These are phyloP conservation scores for Otus sunia DNA, from an alignment of 2,113 vertebrate species.

Conservation along the genomic window DNA sequence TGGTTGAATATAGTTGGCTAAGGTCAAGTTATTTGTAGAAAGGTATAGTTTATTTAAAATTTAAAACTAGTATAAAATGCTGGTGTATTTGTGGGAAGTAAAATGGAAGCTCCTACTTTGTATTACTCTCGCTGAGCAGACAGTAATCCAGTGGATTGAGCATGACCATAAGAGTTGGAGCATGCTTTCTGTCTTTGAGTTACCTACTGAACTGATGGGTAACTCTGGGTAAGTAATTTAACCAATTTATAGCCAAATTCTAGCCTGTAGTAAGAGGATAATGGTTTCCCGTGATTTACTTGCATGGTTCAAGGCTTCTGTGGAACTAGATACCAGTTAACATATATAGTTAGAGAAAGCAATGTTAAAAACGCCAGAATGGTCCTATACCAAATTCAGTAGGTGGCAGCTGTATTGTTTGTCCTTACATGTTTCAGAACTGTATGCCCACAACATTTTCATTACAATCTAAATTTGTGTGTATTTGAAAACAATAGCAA, in stretches of 20 bases:
- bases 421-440: neutral
- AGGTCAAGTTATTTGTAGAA: neutral
- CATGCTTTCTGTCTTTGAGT: neutral
- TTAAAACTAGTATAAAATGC: neutral
- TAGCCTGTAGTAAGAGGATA: neutral
- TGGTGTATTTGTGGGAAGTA: neutral
- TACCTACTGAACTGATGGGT: neutral
- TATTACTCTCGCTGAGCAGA: neutral
- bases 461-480: neutral
- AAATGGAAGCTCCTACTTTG: neutral
- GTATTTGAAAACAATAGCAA: neutral
- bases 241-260: neutral
- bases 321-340: neutral
- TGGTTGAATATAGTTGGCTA: neutral
- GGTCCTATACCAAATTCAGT: neutral
- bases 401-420: neutral
- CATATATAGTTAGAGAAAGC: neutral
- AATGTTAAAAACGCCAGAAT: neutral
- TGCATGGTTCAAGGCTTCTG: neutral
- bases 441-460: neutral
- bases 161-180: fast-evolving
- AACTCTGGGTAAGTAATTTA: neutral
- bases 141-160: neutral
- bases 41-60: neutral
- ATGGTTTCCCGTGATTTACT: neutral